Base-by-base conservation (phyloP, 2,888 invertebrate genomes). In the Thelaira solivaga region DNA sequence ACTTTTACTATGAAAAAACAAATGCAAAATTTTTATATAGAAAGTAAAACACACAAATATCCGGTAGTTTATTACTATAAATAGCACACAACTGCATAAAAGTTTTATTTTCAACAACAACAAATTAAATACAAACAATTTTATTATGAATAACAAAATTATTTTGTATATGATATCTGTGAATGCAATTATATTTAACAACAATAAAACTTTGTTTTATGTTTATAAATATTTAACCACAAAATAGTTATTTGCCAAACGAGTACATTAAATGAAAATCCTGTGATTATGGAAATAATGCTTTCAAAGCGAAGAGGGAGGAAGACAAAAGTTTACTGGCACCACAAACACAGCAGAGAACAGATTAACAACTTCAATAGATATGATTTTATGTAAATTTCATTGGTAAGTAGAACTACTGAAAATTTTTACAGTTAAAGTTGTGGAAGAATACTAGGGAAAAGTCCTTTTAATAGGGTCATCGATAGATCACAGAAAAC, bases 191-290 rank as follows among this genome's bases (percentile, higher is more conserved):
- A 1, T 26, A 55, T 45, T 34, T 24, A n/a, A 16, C 67, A 51
- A 43, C 20, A 36, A 82, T 81, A 82, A 83, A 82, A 82, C 77
- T 82, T 77, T 81, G 67, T 76, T 79, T 51, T 41, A 10, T 76
- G 45, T 77, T 68, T 64, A 51, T 62, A 77, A 62, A 68, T 59
- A 59, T 68, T 73, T 64, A 68, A 64, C 73, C 77, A 77, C 68
- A 77, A 68, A 57, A 39, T 72, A 62, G 43, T 72, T 62, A 72
- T 72, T 72, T 72, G 45, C 53, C 62, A 47, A 11, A 55, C 47
- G 49, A 47, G 11, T 41, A 49, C 45, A 64, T 20, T 11, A 69
- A 39, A 29, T 47, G n/a, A n/a, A 73, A 77, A 73, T 73, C 62
- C 77, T 68, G 51, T 62, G 65, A 67, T 72, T 47, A 72, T 55